Base-by-base conservation (phyloP, 1,140 invertebrate species). In the Protaetia brevitarsis region DNA sequence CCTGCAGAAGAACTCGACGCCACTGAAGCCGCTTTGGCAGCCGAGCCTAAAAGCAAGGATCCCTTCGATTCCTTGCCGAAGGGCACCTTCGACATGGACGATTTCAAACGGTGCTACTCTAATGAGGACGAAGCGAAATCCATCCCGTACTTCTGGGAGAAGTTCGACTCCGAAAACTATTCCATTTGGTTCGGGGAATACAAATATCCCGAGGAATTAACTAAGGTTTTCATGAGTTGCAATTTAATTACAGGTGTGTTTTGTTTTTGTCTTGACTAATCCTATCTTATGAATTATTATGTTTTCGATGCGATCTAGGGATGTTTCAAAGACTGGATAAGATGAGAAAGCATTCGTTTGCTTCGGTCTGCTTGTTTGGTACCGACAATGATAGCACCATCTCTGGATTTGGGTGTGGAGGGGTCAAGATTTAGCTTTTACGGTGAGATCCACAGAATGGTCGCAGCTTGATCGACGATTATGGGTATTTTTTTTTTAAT, bases 251-350 rank as follows among this genome's bases (percentile, higher is more conserved):
- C 89, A 66, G 95, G 91, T 90, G 64, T 37, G 16, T 11, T 59
- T 6, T 58, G n/a, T 7, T 34, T 34, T 34, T 34, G n/a, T 34
- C n/a, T 34, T 7, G n/a, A 34, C 7, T n/a, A 7, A 34, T 7
- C n/a, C n/a, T 34, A 7, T 34, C 7, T 34, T 51, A 34, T 62
- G 19, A 27, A 5, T 1, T 16, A 63, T 66, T 68, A 64, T n/a
- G n/a, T 60, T 34, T 37, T 63, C 8, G 70, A 11, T 51, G 11
- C 7, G 10, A 51, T 51, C 0, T 6, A 85, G 84, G 85, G 72
- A 97, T 99, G 95, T 98, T 90, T 84, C 97, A 99, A 83, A 89
- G 98, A 69, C 82, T 99, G 68, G 98, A 99, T 72, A 98, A 97
- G 81, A 91, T 99, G 90, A 87, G 95, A 69, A 99, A 99, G 82